Base-by-base conservation (phyloP, 2,113 vertebrate genomes). In the Psittacus erithacus region DNA sequence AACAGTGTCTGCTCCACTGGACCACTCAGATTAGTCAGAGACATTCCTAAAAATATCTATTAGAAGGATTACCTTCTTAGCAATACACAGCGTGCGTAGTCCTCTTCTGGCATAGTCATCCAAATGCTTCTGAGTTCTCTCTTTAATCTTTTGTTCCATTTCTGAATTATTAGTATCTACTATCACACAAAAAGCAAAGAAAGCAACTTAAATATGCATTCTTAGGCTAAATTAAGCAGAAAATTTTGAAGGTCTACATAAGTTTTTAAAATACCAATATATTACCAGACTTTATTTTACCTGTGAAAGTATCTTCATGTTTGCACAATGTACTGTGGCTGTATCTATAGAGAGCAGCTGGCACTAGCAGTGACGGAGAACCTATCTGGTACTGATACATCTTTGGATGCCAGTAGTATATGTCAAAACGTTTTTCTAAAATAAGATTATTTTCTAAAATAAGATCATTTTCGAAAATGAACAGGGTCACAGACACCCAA, bases 21-120 rank as follows among this genome's bases (percentile, higher is more conserved):
- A 60, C 8, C n/a, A 27, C 44, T 41, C 49, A 82, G 38, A n/a
- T 9, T 64, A 41, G 63, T 49, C 57, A 76, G 13, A 67, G 63
- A 55, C 19, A 33, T 68, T 69, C 77, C 77, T 41, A 53, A 65
- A 75, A 53, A 20, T 5, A 90, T 0, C 0, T 29, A 60, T 44
- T 75, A 46, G 82, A 74, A 81, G 29, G 20, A 82, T 91, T 97
- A 99, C 99, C 98, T 98, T 99, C 95, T 98, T 99, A 25, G 99
- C 98, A 33, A 99, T 97, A 93, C 99, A 99, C 13, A 99, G 97
- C 33, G 99, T 99, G 38, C 99, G 99, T 2, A 99, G 98, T 29
- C 99, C 99, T 43, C 97, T 98, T 89, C 96, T 98, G 83, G 99
- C 99, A 23, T 99, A 99, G 74, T 96, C 87, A 90, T 99, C 98